Conservation (phyloP, 2,888 invertebrate genomes). For the Dioctria rufipes region DNA sequence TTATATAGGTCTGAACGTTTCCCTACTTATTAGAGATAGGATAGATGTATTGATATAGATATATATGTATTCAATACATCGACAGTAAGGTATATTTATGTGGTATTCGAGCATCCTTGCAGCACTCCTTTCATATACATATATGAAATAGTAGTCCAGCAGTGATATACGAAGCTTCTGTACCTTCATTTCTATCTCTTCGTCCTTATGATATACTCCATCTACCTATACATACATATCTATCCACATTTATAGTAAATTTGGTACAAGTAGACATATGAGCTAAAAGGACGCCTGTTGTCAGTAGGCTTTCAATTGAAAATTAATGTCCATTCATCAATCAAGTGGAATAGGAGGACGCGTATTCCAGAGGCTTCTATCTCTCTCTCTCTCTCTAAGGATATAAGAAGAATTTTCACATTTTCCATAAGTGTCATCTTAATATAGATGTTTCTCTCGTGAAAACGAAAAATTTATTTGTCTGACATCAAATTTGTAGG, state of each 20-base stretch:
- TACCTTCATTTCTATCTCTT: neutral
- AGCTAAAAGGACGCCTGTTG: conserved; percentile 50
- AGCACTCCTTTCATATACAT: no score
- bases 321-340: conserved; percentile 59
- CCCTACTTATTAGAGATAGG: neutral
- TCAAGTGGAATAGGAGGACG: conserved; percentile 53
- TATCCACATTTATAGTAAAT: neutral
- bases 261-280: conserved; percentile 31
- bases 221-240: neutral
- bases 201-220: no score
- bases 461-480: conserved; percentile 44
- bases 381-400: conserved; percentile 22
- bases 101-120: no score
- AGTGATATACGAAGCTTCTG: neutral
- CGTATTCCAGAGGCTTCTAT: conserved; percentile 15
- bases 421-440: conserved; percentile 47
- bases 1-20: conserved; percentile 4
- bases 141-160: neutral
- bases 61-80: neutral
- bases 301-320: conserved; percentile 58
- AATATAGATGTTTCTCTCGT: conserved; percentile 30
- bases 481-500: conserved; percentile 28
- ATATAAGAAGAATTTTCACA: conserved; percentile 25
- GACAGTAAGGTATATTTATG: neutral
- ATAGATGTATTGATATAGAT: neutral